Evolutionary conservation across 2,797 vertebrate species (phyloP).

Genomic region (Cossypha heuglini): DNA sequence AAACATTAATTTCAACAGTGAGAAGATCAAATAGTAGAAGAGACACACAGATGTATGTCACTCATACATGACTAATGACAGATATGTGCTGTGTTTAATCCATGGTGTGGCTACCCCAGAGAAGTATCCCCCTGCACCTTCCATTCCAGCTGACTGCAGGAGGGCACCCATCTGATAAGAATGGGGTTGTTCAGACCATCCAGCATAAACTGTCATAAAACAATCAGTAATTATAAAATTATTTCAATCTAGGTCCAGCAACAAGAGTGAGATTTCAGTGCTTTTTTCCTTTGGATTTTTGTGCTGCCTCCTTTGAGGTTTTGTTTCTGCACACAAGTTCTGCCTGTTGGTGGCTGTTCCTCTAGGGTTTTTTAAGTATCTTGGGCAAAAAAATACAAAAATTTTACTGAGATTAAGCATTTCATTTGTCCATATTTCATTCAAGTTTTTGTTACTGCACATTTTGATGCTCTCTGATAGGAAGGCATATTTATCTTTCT

Average conservation of each 20-base stretch:
- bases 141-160: not conserved
- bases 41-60: fast-evolving
- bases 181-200: not conserved
- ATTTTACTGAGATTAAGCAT: not conserved
- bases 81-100: not conserved
- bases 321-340: not conserved
- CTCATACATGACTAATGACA: not conserved
- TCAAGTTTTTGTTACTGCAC: not conserved
- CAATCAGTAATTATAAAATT: not conserved
- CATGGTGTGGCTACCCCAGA: not conserved
- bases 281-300: not conserved
- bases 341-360: not conserved
- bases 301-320: not conserved
- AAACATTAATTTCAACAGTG: not conserved
- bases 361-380: not conserved
- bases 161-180: not conserved
- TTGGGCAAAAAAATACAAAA: not conserved
- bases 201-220: not conserved
- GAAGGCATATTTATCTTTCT: not conserved
- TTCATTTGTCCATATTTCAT: not conserved
- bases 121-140: not conserved
- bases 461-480: not conserved
- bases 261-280: not conserved
- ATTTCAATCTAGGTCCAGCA: not conserved
- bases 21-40: not conserved